These are phyloP conservation scores for Bombus waltoni DNA, from an alignment of 1,140 invertebrate species.

Conservation along the genomic window DNA sequence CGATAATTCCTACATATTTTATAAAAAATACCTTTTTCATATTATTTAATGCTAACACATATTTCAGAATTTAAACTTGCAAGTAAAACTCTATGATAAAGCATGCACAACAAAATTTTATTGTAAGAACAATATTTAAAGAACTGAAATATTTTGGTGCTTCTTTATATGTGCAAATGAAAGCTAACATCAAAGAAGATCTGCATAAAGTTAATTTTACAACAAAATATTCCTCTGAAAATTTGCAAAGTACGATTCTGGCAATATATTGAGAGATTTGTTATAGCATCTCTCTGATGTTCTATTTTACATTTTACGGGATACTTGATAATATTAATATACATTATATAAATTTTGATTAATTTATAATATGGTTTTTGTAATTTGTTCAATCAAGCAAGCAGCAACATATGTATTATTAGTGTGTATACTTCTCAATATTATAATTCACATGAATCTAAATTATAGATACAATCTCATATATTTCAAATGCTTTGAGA, in stretches of 20 bases:
- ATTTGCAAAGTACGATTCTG: slow-evolving; percentile 20
- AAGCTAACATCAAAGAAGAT: background rate
- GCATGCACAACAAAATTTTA: background rate
- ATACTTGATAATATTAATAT: slow-evolving; percentile 27
- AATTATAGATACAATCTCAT: slow-evolving; percentile 3
- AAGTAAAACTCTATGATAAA: background rate
- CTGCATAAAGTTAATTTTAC: background rate
- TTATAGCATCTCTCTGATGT: slow-evolving; percentile 9
- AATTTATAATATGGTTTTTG: background rate
- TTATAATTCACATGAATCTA: background rate
- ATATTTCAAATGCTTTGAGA: slow-evolving; percentile 11
- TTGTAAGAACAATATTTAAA: background rate
- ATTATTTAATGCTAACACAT: background rate
- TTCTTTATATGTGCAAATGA: background rate
- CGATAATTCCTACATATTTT: slow-evolving; percentile 11
- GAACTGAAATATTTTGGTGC: background rate
- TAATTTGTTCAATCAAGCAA: background rate
- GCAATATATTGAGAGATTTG: background rate
- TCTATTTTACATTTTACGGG: slow-evolving; percentile 29
- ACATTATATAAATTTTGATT: slow-evolving; percentile 9
- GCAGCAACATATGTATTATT: background rate
- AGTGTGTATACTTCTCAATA: background rate
- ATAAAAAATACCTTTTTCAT: background rate
- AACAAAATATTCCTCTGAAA: slow-evolving; percentile 1
- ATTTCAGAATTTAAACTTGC: background rate